A percentile compares a stretch with the other conserved stretches of the same genome.
Conservation (phyloP, 2,888 invertebrate genomes). For the Phortica magna region DNA sequence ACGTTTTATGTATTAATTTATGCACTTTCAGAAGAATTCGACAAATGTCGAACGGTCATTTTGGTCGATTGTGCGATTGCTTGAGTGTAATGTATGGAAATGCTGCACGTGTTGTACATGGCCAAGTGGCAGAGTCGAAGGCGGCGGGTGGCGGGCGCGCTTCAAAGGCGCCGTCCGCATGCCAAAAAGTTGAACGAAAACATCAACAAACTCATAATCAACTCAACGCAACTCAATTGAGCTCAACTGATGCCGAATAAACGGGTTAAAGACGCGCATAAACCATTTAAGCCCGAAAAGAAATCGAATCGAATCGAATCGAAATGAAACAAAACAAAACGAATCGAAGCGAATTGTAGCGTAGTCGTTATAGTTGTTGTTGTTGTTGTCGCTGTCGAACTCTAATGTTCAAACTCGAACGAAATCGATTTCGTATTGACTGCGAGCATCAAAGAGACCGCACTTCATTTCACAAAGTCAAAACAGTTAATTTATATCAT, state of each 20-base stretch:
- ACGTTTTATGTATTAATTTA: slow-evolving; percentile 36
- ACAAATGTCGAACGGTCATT: background rate
- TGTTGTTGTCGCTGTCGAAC: background rate
- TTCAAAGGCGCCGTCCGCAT: slow-evolving; percentile 63
- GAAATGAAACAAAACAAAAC: slow-evolving; percentile 32
- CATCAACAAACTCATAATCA: slow-evolving; percentile 40
- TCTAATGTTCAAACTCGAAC: slow-evolving; percentile 5
- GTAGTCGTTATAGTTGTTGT: slow-evolving; percentile 1
- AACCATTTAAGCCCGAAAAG: slow-evolving; percentile 71
- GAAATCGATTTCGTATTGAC: background rate
- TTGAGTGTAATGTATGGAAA: background rate
- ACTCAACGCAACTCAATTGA: slow-evolving; percentile 41
- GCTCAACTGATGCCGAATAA: slow-evolving; percentile 49
- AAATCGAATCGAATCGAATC: slow-evolving; percentile 62
- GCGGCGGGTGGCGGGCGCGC: slow-evolving; percentile 48
- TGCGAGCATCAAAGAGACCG: slow-evolving; percentile 61
- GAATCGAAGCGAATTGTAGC: slow-evolving; percentile 27
- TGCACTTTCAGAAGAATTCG: background rate
- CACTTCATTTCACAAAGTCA: slow-evolving; percentile 74
- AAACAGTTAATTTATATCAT: slow-evolving; percentile 77
- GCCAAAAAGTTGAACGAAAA: slow-evolving; percentile 16
- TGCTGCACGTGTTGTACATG: slow-evolving; percentile 16
- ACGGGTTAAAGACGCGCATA: slow-evolving; percentile 71
- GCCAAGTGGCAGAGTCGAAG: background rate
- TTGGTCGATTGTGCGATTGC: background rate